A percentile compares a stretch with the other conserved stretches of the same genome.
phyloP scores from a whole-genome alignment of 2,797 vertebrate species.

The Rhinella marina region DNA sequence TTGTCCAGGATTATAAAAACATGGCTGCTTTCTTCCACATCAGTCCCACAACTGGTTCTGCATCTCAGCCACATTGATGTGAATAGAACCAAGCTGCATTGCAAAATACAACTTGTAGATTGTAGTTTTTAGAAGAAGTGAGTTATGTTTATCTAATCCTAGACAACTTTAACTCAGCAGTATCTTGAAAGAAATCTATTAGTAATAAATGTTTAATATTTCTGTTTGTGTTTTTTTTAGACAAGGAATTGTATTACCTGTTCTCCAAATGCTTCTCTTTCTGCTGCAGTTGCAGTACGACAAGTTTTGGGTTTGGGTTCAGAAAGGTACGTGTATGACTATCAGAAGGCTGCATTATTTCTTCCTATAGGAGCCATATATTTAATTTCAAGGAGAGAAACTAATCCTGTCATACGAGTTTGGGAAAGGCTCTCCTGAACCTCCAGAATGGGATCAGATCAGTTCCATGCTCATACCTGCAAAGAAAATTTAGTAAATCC shows the following conservation, averaged over 20 bases:
- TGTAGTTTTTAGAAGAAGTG: too few species aligned
- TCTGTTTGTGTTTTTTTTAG: constrained; percentile 63
- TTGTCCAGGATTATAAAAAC: too few species aligned
- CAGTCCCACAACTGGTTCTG: too few species aligned
- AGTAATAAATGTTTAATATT: not conserved
- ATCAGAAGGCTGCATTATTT: not conserved
- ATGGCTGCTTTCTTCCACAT: too few species aligned
- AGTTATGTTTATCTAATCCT: too few species aligned
- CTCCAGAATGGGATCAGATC: not conserved
- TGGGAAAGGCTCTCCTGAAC: not conserved
- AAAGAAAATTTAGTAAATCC: too few species aligned
- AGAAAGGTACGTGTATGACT: constrained; percentile 68
- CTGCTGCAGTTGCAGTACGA: constrained; percentile 66
- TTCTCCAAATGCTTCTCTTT: constrained; percentile 59
- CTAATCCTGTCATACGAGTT: not conserved
- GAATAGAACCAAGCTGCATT: too few species aligned
- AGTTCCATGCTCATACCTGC: too few species aligned
- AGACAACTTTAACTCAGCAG: not conserved
- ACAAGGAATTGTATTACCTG: constrained; percentile 67
- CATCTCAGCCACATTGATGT: too few species aligned
- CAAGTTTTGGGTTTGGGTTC: constrained; percentile 60
- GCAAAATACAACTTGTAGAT: too few species aligned
- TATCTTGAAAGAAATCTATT: not conserved
- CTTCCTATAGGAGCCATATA: not conserved
- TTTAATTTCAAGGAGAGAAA: not conserved